These are phyloP conservation scores for Zeus faber DNA, from an alignment of 2,113 vertebrate genomes.

Conservation along the genomic window DNA sequence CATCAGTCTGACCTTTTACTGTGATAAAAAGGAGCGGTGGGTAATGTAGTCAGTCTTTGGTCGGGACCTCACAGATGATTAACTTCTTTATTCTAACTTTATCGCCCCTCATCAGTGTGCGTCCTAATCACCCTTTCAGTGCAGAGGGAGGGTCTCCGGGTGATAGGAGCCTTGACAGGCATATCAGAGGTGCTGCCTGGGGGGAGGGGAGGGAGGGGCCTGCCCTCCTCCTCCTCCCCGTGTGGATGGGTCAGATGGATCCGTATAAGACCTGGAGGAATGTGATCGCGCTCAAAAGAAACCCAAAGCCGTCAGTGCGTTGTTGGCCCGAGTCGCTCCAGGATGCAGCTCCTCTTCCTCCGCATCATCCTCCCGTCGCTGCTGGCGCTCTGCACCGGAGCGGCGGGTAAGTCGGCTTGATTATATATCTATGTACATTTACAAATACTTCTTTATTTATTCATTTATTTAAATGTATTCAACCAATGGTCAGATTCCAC, in stretches of 20 bases:
- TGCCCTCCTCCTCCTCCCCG: constrained; percentile 43
- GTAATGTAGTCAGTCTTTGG: no score
- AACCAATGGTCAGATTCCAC: no score
- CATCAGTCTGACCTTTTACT: no score
- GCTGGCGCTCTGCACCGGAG: constrained; percentile 42
- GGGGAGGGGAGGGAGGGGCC: constrained; percentile 64
- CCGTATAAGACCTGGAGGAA: constrained; percentile 69
- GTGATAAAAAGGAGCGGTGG: no score
- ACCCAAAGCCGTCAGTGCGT: constrained; percentile 34
- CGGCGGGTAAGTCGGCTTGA: constrained; percentile 64
- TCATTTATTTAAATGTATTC: background rate
- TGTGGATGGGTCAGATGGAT: constrained; percentile 64
- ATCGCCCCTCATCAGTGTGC: background rate
- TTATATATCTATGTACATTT: background rate
- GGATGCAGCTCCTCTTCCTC: constrained; percentile 59
- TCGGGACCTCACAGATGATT: no score
- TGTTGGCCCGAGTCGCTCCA: constrained; percentile 33
- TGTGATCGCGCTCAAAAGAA: constrained; percentile 50
- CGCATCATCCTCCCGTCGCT: constrained; percentile 52
- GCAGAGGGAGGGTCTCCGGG: background rate
- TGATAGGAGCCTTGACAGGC: constrained; percentile 1
- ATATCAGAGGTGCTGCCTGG: constrained; percentile 37
- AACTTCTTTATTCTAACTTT: background rate
- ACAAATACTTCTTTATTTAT: background rate
- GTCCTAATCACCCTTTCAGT: background rate